These are phyloP conservation scores for Omphaloscelis lunosa DNA, from an alignment of 2,888 invertebrate genomes.

Conservation along the genomic window DNA sequence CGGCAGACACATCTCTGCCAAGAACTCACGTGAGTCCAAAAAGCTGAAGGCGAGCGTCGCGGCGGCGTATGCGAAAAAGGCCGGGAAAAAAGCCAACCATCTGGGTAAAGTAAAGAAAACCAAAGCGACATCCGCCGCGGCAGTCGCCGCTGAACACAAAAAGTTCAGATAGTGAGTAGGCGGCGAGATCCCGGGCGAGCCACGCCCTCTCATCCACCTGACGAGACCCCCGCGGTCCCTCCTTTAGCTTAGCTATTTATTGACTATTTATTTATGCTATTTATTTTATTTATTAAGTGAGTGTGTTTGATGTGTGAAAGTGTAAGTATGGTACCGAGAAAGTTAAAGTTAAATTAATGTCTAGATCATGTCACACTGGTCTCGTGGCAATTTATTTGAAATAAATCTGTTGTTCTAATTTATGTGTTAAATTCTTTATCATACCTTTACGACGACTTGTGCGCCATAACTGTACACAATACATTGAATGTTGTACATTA, in stretches of 20 bases:
- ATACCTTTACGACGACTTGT: conserved; percentile 85
- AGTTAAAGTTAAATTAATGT: conserved; percentile 90
- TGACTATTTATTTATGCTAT: conserved; percentile 91
- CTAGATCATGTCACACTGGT: conserved; percentile 91
- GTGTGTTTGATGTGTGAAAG: conserved; percentile 89
- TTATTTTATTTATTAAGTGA: conserved; percentile 92
- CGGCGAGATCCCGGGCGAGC: conserved; percentile 78
- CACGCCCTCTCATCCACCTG: conserved; percentile 86
- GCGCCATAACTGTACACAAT: conserved; percentile 76
- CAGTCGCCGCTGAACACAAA: conserved; percentile 88
- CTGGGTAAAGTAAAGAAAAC: conserved; percentile 90
- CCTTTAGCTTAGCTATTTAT: conserved; percentile 91
- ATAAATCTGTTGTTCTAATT: conserved; percentile 90
- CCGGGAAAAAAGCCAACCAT: conserved; percentile 88
- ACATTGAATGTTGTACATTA: conserved; percentile 65
- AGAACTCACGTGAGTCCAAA: conserved; percentile 96
- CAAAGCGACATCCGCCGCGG: conserved; percentile 88
- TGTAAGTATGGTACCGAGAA: conserved; percentile 88
- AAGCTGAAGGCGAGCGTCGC: conserved; percentile 88
- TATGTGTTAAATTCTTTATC: conserved; percentile 88
- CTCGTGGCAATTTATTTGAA: conserved; percentile 90
- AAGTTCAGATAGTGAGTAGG: conserved; percentile 90
- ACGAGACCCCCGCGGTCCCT: conserved; percentile 85
- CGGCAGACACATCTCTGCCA: conserved; percentile 85
- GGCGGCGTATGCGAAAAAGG: conserved; percentile 86